Evolutionary conservation across 1,140 invertebrate species (phyloP).

Genomic region (Drosophila aff.): DNA sequence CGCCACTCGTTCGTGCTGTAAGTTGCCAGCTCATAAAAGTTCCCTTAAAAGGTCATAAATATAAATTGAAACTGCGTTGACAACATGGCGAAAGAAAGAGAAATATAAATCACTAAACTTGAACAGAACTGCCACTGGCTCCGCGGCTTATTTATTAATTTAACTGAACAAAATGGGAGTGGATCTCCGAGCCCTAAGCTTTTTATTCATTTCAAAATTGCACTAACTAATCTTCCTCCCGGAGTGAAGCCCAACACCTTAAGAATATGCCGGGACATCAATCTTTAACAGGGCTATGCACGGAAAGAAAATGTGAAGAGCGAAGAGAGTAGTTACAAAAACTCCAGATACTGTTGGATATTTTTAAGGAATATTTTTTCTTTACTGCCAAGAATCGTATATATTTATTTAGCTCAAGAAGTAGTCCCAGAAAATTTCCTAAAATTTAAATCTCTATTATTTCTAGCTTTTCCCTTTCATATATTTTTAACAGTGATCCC

Average conservation of each 20-base stretch:
- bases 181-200: background rate
- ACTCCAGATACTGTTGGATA: background rate
- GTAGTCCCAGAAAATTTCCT: background rate
- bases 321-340: background rate
- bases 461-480: no score
- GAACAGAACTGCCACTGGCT: background rate
- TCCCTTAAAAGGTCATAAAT: constrained; percentile 72
- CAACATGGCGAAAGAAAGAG: constrained; percentile 36
- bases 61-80: constrained; percentile 80
- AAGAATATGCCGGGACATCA: constrained; percentile 14
- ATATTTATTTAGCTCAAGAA: background rate
- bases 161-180: constrained; percentile 8
- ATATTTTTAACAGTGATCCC: background rate
- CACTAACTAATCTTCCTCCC: constrained; percentile 26
- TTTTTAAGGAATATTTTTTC: background rate
- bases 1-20: constrained; percentile 3
- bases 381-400: background rate
- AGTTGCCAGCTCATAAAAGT: constrained; percentile 77
- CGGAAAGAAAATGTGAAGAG: background rate
- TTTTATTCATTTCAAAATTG: constrained; percentile 21
- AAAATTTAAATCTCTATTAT: background rate
- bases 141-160: constrained; percentile 24
- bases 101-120: constrained; percentile 24
- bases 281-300: background rate
- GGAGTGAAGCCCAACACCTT: constrained; percentile 15